phyloP scores from a whole-genome alignment of 1,140 invertebrate species.

The Bombus soroeensis region DNA sequence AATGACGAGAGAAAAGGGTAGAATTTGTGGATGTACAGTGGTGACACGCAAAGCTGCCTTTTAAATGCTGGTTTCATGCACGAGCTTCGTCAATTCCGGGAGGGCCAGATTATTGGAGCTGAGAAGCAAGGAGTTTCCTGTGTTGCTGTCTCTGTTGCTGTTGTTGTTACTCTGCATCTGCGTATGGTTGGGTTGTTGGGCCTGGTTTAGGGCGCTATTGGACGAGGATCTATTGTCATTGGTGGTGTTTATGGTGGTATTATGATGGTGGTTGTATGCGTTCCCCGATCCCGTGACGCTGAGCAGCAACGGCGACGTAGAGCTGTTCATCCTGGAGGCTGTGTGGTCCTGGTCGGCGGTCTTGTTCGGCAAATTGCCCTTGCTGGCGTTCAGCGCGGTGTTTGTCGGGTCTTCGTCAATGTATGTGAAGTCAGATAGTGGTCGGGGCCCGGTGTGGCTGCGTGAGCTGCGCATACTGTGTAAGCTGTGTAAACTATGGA shows the following conservation, averaged over 20 bases:
- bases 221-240: constrained; percentile 74
- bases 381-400: constrained; percentile 78
- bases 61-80: constrained; percentile 89
- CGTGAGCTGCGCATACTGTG: constrained; percentile 95
- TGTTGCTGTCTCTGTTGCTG: constrained; percentile 73
- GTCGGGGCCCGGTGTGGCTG: constrained; percentile 90
- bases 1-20: not conserved
- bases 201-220: constrained; percentile 70
- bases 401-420: constrained; percentile 93
- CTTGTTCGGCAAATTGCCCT: constrained; percentile 73
- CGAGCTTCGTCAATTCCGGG: constrained; percentile 86
- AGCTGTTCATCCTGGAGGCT: constrained; percentile 77
- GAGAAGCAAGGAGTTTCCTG: constrained; percentile 79
- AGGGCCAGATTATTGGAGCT: constrained; percentile 81
- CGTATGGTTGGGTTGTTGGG: constrained; percentile 72
- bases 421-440: constrained; percentile 94
- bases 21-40: constrained; percentile 1
- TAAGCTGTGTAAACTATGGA: constrained; percentile 98
- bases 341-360: constrained; percentile 74
- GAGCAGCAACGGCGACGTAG: constrained; percentile 79
- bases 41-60: constrained; percentile 51
- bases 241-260: constrained; percentile 66
- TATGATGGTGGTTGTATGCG: constrained; percentile 74
- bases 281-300: constrained; percentile 77
- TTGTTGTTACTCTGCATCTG: constrained; percentile 70